phyloP scores from a whole-genome alignment of 2,113 vertebrate species.

The Ifrita kowaldi region DNA sequence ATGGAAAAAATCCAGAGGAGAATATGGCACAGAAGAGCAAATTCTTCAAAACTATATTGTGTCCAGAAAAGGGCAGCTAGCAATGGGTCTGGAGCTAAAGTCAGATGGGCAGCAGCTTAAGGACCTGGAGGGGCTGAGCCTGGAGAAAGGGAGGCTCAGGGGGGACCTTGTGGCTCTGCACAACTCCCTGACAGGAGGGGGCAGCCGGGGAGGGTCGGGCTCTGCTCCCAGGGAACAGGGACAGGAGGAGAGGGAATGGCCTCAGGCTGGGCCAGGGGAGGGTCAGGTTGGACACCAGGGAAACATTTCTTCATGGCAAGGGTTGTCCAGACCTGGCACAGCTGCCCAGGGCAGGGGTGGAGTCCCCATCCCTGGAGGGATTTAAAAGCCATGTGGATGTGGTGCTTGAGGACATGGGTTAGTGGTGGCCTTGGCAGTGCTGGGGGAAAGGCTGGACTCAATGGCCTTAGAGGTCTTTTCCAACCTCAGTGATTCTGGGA shows the following conservation, averaged over 20 bases:
- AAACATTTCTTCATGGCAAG: not conserved
- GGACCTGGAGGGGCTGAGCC: not conserved
- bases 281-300: accelerated
- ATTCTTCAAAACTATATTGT: accelerated
- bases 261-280: accelerated
- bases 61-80: not conserved
- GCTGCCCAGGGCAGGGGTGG: not conserved
- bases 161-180: not conserved
- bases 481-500: too few species aligned
- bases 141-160: not conserved
- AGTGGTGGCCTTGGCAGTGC: not conserved
- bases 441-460: accelerated
- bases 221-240: not conserved
- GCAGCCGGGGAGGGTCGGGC: accelerated
- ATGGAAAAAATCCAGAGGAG: not conserved
- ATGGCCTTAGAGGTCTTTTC: not conserved
- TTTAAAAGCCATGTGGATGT: accelerated
- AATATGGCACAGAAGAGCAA: not conserved
- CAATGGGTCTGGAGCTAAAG: not conserved
- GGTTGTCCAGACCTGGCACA: not conserved
- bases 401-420: accelerated
- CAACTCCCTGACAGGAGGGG: not conserved
- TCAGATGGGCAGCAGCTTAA: accelerated
- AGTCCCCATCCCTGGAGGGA: not conserved
- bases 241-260: accelerated